Evolutionary conservation across 1,140 invertebrate species (phyloP), one percentile per base, ranked within the genome.

Genomic region (Drosophila takahashii): DNA sequence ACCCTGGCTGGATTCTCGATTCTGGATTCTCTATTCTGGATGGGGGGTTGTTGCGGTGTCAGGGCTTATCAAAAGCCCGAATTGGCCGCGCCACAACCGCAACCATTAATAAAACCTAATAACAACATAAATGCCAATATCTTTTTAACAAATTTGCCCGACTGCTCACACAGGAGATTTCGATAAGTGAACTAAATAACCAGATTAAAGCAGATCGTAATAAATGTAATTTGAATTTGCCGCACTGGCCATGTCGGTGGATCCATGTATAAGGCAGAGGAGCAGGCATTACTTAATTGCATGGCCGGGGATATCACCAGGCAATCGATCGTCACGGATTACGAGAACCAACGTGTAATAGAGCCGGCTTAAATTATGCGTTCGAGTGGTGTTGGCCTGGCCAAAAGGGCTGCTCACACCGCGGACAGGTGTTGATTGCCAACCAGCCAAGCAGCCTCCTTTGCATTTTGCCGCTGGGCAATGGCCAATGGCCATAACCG

Each of bases 311-410:
- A 89, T 89, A 89, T 89, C 81, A 86, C 66, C 60, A 52, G 74
- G 81, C 81, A 84, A 84, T 84, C 83, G 83, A 87, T 87, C 83
- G 83, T 87, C 83, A 87, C 77, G 83, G 83, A 87, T 87, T 87
- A 87, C 83, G 16, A 44, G 41, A 11, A 18, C 8, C 71, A 84
- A 79, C 75, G 66, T 76, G 84, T 72, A 83, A 87, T 77, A 79
- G 76, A 71, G 34, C 70, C 58, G 51, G 67, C 52, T 71, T 76
- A 79, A 84, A 83, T 84, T 83, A 83, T 84, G 80, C 80, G 48
- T 71, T 61, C 39, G 57, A 50, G 18, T 13, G 22, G 56, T 36
- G 29, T 32, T 7, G 29, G 8, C 9, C 29, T 8, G 29, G 27
- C 29, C 8, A 18, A 36, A 79, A 78, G 76, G 76, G 51, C 44